Evolutionary conservation across 2,113 vertebrate species (phyloP), one percentile per base, ranked within the genome.

Genomic region (Procapra przewalskii): DNA sequence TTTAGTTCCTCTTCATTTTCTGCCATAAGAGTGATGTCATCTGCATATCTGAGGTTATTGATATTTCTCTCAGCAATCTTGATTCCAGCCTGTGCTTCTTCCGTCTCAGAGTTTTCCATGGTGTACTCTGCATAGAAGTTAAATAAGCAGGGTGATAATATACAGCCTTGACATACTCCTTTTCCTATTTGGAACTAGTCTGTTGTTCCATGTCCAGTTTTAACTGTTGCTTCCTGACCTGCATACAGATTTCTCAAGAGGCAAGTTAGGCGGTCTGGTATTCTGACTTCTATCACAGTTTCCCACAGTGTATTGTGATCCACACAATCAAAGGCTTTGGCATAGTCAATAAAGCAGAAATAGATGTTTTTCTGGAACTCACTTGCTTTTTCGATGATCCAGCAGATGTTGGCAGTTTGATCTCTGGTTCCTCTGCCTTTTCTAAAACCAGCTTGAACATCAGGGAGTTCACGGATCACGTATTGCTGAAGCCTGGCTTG

Each of bases 381-480:
- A 33, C 31, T 33, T 64, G 60, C 14, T 16, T 64, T 64, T 33
- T 33, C 6, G 0, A 16, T 64, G 31, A 64, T 64, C 31, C 31
- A 64, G 15, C 1, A 0, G 14, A 64, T 64, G 3, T 33, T 64
- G 31, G 15, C 31, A 64, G 17, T 33, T 64, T 33, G 31, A 64
- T 17, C 60, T 33, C 14, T 64, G 15, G 31, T 64, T 33, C 31
- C 60, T 64, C 60, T 64, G 60, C 31, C 60, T 64, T 64, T 64
- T 64, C 14, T 17, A 33, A 64, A 64, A 64, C 31, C 31, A 64
- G 60, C 31, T 64, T 64, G 60, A 64, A 33, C 15, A 64, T 64
- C 31, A 17, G 60, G 60, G 17, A 33, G 6, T 64, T 64, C 60
- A 64, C 0, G 0, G 31, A 16, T 64, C 62, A 64, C 0, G 3